A percentile compares a stretch with the other conserved stretches of the same genome.
phyloP scores from a whole-genome alignment of 2,113 vertebrate species.

The Pteruthius melanotis region DNA sequence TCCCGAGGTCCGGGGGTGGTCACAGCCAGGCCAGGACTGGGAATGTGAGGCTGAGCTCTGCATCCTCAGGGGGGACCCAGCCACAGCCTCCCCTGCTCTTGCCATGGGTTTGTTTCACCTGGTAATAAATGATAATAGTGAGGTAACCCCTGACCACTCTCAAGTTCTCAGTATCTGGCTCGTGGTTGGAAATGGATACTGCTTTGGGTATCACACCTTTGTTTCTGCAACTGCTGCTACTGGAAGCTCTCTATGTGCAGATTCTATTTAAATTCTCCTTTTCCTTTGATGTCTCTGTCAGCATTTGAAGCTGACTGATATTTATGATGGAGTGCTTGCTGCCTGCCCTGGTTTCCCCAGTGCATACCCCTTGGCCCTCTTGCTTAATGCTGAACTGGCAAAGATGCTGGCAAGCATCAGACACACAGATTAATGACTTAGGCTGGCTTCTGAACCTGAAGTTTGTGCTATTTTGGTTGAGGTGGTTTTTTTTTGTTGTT shows the following conservation, averaged over 20 bases:
- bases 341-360: slow-evolving; percentile 39
- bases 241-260: not conserved
- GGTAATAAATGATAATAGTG: not conserved
- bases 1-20: not conserved
- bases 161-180: not conserved
- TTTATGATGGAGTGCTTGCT: not conserved
- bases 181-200: not conserved
- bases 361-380: slow-evolving; percentile 42
- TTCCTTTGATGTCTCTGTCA: slow-evolving; percentile 51
- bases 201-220: not conserved
- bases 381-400: slow-evolving; percentile 20
- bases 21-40: not conserved
- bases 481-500: not conserved
- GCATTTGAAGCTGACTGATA: slow-evolving; percentile 39
- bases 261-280: slow-evolving; percentile 13
- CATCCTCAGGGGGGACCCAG: not conserved
- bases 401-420: not conserved
- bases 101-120: rapidly evolving
- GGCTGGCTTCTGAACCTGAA: not conserved
- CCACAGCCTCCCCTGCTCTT: not conserved
- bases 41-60: not conserved
- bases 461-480: not conserved
- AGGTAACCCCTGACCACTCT: not conserved
- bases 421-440: not conserved
- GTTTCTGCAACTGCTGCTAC: not conserved